Conservation (phyloP, 2,888 invertebrate species). For the Micropterix aruncella region DNA sequence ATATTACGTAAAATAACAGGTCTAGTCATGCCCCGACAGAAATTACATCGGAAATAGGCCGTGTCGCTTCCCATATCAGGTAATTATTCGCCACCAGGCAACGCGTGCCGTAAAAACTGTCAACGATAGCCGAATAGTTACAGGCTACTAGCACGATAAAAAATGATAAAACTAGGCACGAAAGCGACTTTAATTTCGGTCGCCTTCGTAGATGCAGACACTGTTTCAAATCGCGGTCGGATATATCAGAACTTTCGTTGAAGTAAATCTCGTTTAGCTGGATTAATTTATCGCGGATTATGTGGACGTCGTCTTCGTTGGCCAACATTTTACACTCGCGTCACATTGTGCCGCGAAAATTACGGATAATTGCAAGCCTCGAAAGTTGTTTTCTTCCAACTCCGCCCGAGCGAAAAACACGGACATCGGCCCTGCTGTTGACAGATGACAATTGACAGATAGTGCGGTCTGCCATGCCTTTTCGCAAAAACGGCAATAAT, state of each 20-base stretch:
- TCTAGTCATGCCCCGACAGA: constrained; percentile 53
- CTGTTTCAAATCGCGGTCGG: background rate
- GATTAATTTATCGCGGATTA: background rate
- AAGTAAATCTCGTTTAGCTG: background rate
- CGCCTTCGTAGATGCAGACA: background rate
- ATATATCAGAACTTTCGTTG: no score
- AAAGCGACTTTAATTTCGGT: no score
- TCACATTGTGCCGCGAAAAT: no score
- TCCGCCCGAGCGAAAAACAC: no score
- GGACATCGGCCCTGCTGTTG: no score
- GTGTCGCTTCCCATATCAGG: constrained; percentile 73
- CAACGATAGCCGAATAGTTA: background rate
- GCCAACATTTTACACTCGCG: background rate
- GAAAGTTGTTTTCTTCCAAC: no score
- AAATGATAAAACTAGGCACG: no score
- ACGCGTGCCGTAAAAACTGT: constrained; percentile 39
- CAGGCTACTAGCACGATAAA: constrained; percentile 2
- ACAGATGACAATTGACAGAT: no score
- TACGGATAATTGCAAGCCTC: no score
- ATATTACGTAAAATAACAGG: constrained; percentile 56
- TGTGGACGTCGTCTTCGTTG: background rate
- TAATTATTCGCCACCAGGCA: constrained; percentile 76
- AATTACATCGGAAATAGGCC: constrained; percentile 72
- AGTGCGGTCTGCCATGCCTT: no score
- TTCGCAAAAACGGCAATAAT: no score